A percentile compares a stretch with the other conserved stretches of the same genome.
phyloP scores from a whole-genome alignment of 2,797 vertebrate genomes.

The Enteromius paludinosus region DNA sequence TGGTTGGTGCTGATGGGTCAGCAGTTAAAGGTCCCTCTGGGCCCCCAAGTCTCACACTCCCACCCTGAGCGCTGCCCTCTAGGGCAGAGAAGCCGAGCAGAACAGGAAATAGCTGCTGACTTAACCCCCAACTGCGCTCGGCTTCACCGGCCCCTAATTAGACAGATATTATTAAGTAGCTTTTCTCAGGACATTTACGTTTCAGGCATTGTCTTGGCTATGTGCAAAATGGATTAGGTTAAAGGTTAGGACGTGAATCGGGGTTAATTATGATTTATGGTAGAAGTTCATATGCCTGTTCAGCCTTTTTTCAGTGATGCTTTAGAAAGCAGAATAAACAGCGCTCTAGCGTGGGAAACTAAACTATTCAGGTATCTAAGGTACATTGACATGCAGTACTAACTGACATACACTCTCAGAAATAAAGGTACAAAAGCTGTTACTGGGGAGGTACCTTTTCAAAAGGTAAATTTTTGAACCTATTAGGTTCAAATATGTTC shows the following conservation, averaged over 20 bases:
- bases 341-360: slow-evolving; percentile 18
- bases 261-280: slow-evolving; percentile 47
- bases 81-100: slow-evolving; percentile 57
- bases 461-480: too few relatives aligned
- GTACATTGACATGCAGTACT: not conserved
- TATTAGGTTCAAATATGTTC: too few relatives aligned
- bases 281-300: slow-evolving; percentile 12
- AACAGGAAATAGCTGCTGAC: slow-evolving; percentile 59
- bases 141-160: slow-evolving; percentile 27
- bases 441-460: too few relatives aligned
- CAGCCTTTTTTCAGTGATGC: slow-evolving; percentile 8
- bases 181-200: slow-evolving; percentile 26
- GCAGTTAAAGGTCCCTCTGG: slow-evolving; percentile 61
- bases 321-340: slow-evolving; percentile 15
- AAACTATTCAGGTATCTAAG: not conserved
- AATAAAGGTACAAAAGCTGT: too few relatives aligned
- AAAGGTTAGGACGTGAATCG: slow-evolving; percentile 20
- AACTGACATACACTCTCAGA: not conserved
- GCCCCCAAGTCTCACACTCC: slow-evolving; percentile 60
- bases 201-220: slow-evolving; percentile 6
- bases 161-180: slow-evolving; percentile 29
- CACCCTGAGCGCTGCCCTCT: slow-evolving; percentile 62
- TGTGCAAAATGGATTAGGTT: slow-evolving; percentile 20
- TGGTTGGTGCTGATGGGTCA: slow-evolving; percentile 52
- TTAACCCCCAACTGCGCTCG: slow-evolving; percentile 5